These are phyloP conservation scores for Propithecus deckenii DNA, from an alignment of 2,797 vertebrate genomes.

Conservation along the genomic window DNA sequence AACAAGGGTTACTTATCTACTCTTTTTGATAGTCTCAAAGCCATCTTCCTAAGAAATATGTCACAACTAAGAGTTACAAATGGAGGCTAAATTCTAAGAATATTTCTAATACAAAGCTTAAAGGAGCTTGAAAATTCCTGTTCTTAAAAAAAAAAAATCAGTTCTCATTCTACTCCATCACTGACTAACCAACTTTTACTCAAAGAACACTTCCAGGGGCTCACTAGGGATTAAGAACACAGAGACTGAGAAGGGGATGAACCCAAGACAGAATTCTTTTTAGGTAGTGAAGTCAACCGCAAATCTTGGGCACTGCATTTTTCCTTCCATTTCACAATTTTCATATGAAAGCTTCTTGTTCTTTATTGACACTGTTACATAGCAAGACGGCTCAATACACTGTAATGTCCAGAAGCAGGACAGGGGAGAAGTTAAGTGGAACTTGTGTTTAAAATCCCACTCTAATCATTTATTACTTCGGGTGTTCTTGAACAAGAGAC, in stretches of 20 bases:
- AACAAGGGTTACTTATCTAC: neutral
- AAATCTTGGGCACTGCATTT: neutral
- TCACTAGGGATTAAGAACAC: neutral
- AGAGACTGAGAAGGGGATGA: neutral
- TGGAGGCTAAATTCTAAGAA: neutral
- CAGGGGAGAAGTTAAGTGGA: neutral
- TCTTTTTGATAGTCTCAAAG: conserved; percentile 31
- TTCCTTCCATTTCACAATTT: neutral
- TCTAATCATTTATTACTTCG: conserved; percentile 23
- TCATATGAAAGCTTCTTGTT: neutral
- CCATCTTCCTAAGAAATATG: neutral
- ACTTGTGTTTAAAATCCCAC: neutral
- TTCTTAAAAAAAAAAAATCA: neutral
- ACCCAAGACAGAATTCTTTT: neutral
- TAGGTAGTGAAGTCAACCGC: neutral
- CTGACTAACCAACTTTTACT: neutral
- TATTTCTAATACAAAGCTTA: conserved; percentile 38
- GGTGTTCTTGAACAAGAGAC: neutral
- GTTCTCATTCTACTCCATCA: neutral
- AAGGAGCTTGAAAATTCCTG: neutral
- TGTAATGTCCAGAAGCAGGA: neutral
- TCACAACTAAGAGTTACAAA: neutral
- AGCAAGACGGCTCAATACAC: neutral
- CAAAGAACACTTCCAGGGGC: neutral
- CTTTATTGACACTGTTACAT: neutral